phyloP scores from a whole-genome alignment of 2,888 invertebrate genomes.

The Parnassius mnemosyne region DNA sequence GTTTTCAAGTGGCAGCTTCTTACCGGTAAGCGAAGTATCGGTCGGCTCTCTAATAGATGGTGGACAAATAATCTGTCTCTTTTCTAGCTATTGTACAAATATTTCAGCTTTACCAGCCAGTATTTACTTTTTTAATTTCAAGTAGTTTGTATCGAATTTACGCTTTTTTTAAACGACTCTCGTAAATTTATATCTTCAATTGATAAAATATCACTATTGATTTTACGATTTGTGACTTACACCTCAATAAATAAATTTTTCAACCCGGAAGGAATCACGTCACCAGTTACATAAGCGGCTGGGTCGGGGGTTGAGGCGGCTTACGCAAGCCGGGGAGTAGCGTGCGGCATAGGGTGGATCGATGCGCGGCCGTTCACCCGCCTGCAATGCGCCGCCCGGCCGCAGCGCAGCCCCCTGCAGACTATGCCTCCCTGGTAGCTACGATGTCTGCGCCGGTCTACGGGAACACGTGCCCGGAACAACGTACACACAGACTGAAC shows the following conservation, averaged over 20 bases:
- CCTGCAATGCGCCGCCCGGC: conserved; percentile 75
- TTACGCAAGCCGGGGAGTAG: conserved; percentile 55
- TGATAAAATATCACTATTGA: too few relatives aligned
- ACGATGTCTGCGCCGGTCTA: conserved; percentile 25
- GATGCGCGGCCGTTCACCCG: conserved; percentile 79
- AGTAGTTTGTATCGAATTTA: too few relatives aligned
- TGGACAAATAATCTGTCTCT: too few relatives aligned
- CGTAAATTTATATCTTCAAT: too few relatives aligned
- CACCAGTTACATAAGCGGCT: conserved; percentile 69
- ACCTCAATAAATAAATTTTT: conserved; percentile 23
- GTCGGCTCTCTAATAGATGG: too few relatives aligned
- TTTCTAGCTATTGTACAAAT: too few relatives aligned
- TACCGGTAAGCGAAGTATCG: too few relatives aligned
- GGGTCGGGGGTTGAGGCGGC: conserved; percentile 45
- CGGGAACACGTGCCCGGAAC: conserved; percentile 14
- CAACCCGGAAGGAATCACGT: conserved; percentile 62
- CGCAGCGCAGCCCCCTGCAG: conserved; percentile 47
- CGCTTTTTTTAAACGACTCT: too few relatives aligned
- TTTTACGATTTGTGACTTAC: background rate
- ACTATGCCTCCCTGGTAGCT: conserved; percentile 63
- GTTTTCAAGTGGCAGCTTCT: too few relatives aligned
- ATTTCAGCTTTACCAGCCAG: too few relatives aligned
- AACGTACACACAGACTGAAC: background rate
- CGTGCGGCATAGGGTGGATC: conserved; percentile 49
- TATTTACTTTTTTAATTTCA: too few relatives aligned